A percentile compares a stretch with the other conserved stretches of the same genome.
Evolutionary conservation across 2,888 invertebrate species (phyloP).

Genomic region (Hanleya hanleyi): DNA sequence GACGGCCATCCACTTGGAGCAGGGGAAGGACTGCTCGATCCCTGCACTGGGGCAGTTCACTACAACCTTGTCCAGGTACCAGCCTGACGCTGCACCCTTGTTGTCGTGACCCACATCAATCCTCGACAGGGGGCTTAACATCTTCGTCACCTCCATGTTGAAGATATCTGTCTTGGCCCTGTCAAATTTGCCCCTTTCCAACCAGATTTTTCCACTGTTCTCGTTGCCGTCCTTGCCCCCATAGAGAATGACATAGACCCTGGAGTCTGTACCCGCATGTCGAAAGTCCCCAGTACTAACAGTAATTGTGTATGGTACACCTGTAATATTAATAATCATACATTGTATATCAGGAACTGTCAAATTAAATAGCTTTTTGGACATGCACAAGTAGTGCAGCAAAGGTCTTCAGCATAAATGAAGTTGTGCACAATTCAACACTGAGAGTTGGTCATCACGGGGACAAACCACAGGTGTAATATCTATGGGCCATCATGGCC

Average conservation of each 20-base stretch:
- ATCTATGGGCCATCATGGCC: too few relatives aligned
- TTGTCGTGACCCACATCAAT: conserved; percentile 73
- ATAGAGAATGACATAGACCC: conserved; percentile 67
- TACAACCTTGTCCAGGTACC: conserved; percentile 69
- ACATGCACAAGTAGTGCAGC: too few relatives aligned
- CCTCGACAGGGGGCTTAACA: conserved; percentile 67
- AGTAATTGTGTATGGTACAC: conserved; percentile 68
- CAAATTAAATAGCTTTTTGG: too few relatives aligned
- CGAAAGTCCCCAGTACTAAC: conserved; percentile 68
- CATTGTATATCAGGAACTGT: too few relatives aligned
- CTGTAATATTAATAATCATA: too few relatives aligned
- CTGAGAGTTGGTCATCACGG: too few relatives aligned
- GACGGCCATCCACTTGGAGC: conserved; percentile 70
- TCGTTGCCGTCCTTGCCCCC: conserved; percentile 58
- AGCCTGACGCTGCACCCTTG: conserved; percentile 67
- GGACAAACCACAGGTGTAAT: too few relatives aligned
- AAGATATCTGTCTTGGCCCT: conserved; percentile 68
- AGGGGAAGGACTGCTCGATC: conserved; percentile 70
- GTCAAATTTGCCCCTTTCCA: conserved; percentile 69
- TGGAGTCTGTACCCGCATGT: conserved; percentile 70
- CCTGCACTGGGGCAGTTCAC: conserved; percentile 71
- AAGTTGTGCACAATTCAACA: too few relatives aligned
- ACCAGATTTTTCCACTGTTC: conserved; percentile 71
- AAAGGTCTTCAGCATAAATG: too few relatives aligned
- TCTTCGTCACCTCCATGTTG: conserved; percentile 64